Evolutionary conservation across 2,113 vertebrate genomes (phyloP), one percentile per base, ranked within the genome.

Genomic region (Melospiza georgiana): DNA sequence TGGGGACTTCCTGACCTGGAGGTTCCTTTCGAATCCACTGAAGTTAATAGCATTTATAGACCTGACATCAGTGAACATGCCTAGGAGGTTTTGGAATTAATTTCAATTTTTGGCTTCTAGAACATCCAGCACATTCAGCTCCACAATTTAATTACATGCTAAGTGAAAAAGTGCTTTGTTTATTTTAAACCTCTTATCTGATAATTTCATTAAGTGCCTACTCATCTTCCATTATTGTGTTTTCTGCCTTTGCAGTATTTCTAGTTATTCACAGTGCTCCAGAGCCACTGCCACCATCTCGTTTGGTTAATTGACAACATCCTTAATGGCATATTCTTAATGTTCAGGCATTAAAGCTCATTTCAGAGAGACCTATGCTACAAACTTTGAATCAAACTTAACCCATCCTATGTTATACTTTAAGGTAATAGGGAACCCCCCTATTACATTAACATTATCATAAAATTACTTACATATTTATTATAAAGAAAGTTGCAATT

Each of bases 81-180:
- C 28, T 84, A 51, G 54, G 73, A 94, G 65, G 58, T 63, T 89
- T 55, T 71, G 52, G 66, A 93, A 93, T 87, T 58, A 1, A 75
- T 75, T 89, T 75, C 6, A 30, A 71, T 58, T 95, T 86, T 89
- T 71, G 48, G 73, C 61, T 95, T 96, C 35, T 39, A 78, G 69
- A 91, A 75, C 31, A 87, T 39, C n/a, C 21, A 95, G 43, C 65
- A 84, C 63, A 81, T 87, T 94, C 77, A 94, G 52, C 61, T 84
- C 30, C 61, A 71, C 24, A 72, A 89, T 87, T 89, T 84, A 92
- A 95, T 95, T 94, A 77, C 63, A 80, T 3, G 59, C 35, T 67
- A 93, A 94, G 73, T 78, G 81, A 84, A 95, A 93, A 91, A 94
- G 69, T 75, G 73, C 69, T 89, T 82, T 91, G 80, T 92, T 96